Percentiles rank a stretch among this genome's conserved stretches.
Conservation (phyloP, 1,140 invertebrate species). For the Helicorthomorpha holstii region DNA sequence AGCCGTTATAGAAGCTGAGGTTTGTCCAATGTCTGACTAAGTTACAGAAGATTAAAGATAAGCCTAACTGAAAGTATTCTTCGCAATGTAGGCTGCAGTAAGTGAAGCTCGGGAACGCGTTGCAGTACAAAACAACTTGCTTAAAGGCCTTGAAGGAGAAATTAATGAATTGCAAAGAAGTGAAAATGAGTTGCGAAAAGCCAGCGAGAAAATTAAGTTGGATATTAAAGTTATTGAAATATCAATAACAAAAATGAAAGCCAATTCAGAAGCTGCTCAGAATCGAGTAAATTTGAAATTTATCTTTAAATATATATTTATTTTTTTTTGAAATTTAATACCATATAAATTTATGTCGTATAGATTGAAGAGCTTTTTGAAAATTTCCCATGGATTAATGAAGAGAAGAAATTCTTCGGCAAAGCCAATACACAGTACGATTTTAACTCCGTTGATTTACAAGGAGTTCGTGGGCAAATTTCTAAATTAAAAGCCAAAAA, state of each 20-base stretch:
- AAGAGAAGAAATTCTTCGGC: slow-evolving; percentile 63
- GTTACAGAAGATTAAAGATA: too few relatives aligned
- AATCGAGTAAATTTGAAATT: too few relatives aligned
- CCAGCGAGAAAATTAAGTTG: background rate
- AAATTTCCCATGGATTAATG: slow-evolving; percentile 75
- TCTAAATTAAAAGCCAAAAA: slow-evolving; percentile 46
- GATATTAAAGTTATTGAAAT: background rate
- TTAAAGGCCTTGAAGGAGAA: slow-evolving; percentile 1
- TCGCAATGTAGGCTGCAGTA: background rate
- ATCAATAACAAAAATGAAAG: too few relatives aligned
- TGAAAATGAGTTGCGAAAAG: background rate
- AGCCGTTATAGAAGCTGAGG: slow-evolving; percentile 30
- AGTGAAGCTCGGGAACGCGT: background rate
- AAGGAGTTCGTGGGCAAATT: slow-evolving; percentile 36
- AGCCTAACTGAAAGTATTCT: background rate
- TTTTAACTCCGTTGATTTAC: slow-evolving; percentile 35
- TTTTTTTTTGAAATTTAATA: too few relatives aligned
- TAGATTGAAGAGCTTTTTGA: too few relatives aligned
- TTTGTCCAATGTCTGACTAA: background rate
- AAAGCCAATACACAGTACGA: slow-evolving; percentile 39
- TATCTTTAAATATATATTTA: too few relatives aligned
- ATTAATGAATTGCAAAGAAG: background rate
- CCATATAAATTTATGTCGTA: too few relatives aligned
- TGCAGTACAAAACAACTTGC: background rate
- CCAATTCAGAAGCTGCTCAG: too few relatives aligned